These are phyloP conservation scores for Lamproptera curius DNA, from an alignment of 2,888 invertebrate species.

Conservation along the genomic window DNA sequence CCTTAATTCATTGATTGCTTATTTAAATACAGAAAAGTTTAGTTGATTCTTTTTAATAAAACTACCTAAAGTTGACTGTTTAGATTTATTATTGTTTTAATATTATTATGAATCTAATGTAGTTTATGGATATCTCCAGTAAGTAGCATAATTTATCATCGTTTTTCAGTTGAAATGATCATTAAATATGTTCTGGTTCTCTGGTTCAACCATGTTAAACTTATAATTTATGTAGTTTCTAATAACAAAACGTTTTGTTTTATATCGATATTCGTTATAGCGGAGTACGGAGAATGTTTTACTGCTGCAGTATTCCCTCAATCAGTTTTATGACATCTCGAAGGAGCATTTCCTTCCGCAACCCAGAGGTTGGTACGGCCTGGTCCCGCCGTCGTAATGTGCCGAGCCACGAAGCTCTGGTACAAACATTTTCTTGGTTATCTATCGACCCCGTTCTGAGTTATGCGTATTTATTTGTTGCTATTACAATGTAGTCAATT, in stretches of 20 bases:
- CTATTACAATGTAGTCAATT: too few relatives aligned
- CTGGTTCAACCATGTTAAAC: too few relatives aligned
- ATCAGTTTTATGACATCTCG: not conserved
- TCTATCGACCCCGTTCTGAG: too few relatives aligned
- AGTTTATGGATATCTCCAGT: too few relatives aligned
- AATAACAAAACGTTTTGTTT: not conserved
- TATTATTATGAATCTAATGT: too few relatives aligned
- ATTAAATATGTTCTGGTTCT: not conserved
- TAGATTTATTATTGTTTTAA: too few relatives aligned
- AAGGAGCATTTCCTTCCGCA: conserved; percentile 58
- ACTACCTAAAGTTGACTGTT: too few relatives aligned
- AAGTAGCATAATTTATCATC: too few relatives aligned
- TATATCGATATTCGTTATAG: not conserved
- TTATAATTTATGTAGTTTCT: too few relatives aligned
- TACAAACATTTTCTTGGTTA: too few relatives aligned
- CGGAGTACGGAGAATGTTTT: not conserved
- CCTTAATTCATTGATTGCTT: not conserved
- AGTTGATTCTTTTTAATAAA: too few relatives aligned
- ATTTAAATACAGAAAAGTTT: not conserved
- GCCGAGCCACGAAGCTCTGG: not conserved
- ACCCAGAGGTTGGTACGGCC: conserved; percentile 38
- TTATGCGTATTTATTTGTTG: too few relatives aligned
- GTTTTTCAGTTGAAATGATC: not conserved
- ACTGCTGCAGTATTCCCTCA: not conserved
- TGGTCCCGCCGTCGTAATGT: conserved; percentile 20